phyloP scores from a whole-genome alignment of 2,113 vertebrate genomes.

The Phaetusa simplex region DNA sequence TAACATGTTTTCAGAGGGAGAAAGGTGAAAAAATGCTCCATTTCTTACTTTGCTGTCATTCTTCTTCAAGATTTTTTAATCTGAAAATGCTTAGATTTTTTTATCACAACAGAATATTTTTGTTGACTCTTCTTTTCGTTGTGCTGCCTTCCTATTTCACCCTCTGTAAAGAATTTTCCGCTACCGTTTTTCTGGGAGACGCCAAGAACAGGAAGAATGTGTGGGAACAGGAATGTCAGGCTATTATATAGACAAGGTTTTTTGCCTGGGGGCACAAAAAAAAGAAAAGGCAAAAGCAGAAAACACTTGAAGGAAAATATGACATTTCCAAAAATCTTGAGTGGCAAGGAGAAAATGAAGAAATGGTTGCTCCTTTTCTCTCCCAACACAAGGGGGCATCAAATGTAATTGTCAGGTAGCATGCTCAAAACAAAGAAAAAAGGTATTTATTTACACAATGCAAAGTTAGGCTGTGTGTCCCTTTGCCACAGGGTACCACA shows the following conservation, averaged over 20 bases:
- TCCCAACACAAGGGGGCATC: conserved; percentile 45
- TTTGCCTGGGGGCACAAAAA: background rate
- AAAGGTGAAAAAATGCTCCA: background rate
- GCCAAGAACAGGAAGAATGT: background rate
- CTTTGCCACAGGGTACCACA: background rate
- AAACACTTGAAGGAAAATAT: background rate
- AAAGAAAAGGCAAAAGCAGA: background rate
- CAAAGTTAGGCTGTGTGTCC: background rate
- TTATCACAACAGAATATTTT: background rate
- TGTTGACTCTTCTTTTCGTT: background rate
- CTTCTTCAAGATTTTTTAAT: background rate
- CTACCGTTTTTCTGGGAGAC: background rate
- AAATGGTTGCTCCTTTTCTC: background rate
- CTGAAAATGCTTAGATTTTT: background rate
- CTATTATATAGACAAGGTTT: conserved; percentile 2
- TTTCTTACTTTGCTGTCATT: background rate
- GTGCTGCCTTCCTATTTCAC: background rate
- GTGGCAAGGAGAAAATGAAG: conserved; percentile 12
- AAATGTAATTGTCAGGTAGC: background rate
- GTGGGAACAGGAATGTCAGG: conserved; percentile 12
- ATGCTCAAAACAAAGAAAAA: background rate
- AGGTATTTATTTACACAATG: background rate
- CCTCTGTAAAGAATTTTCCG: background rate
- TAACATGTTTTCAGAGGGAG: background rate
- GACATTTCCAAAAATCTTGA: conserved; percentile 30